Conservation (phyloP, 2,888 invertebrate species). For the Sarcophaga carnaria region DNA sequence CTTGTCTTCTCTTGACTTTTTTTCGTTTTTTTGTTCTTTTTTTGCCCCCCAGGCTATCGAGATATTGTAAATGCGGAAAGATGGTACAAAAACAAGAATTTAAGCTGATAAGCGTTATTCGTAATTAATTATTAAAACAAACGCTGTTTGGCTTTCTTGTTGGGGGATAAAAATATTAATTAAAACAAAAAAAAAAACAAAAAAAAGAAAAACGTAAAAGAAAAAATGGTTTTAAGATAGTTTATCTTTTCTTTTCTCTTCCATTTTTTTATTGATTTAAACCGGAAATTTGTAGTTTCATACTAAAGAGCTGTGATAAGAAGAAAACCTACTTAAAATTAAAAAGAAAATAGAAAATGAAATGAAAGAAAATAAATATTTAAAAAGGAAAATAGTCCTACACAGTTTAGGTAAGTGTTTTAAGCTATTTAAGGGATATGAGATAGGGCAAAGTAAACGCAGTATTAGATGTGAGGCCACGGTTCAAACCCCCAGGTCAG, state of each 20-base stretch:
- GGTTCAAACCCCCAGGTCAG: too few relatives aligned
- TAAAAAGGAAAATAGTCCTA: background rate
- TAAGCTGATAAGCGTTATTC: constrained; percentile 44
- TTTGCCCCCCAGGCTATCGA: background rate
- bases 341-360: background rate
- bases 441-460: too few relatives aligned
- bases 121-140: constrained; percentile 44
- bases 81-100: background rate
- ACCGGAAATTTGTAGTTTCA: constrained; percentile 26
- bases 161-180: too few relatives aligned
- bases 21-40: background rate
- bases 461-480: too few relatives aligned
- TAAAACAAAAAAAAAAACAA: too few relatives aligned
- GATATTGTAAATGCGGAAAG: constrained; percentile 9
- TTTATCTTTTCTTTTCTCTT: too few relatives aligned
- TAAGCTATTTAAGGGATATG: too few relatives aligned
- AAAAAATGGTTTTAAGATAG: constrained; percentile 25
- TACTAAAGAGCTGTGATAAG: constrained; percentile 7
- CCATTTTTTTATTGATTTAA: constrained; percentile 7
- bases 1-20: background rate
- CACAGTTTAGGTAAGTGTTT: too few relatives aligned
- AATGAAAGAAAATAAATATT: background rate
- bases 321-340: constrained; percentile 6
- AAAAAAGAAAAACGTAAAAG: background rate
- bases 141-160: background rate